These are phyloP conservation scores for Hemicrepidius hirtus DNA, from an alignment of 2,888 invertebrate genomes.

Conservation along the genomic window DNA sequence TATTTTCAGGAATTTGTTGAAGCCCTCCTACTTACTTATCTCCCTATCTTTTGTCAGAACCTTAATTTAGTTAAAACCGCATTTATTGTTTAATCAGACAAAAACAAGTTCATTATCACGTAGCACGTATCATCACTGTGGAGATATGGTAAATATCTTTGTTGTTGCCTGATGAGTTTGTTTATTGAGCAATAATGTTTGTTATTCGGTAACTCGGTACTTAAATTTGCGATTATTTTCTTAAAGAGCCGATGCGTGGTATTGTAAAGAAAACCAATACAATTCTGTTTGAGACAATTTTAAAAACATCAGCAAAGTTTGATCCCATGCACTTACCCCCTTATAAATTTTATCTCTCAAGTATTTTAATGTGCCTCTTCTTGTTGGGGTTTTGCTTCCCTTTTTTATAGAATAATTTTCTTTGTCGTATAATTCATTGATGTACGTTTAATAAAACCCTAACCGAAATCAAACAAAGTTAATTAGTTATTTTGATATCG, in stretches of 20 bases:
- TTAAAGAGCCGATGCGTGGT: neutral
- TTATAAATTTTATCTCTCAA: neutral
- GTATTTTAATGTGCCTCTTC: neutral
- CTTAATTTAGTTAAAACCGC: constrained; percentile 1
- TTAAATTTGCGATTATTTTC: neutral
- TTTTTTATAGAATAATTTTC: too few species aligned
- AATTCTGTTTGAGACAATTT: neutral
- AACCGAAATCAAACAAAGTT: neutral
- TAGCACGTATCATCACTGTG: neutral
- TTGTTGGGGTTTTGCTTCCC: too few species aligned
- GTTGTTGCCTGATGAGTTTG: constrained; percentile 5
- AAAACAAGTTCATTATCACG: constrained; percentile 41
- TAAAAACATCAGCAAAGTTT: neutral
- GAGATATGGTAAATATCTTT: constrained; percentile 8
- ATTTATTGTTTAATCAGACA: constrained; percentile 19
- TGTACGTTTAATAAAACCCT: constrained; percentile 1
- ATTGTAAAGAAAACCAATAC: neutral
- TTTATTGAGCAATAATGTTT: constrained; percentile 6
- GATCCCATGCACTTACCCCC: neutral
- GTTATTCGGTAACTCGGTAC: neutral
- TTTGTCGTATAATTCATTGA: too few species aligned
- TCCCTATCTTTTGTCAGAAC: too few species aligned
- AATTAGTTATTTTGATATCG: constrained; percentile 12
- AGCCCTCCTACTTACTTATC: too few species aligned
- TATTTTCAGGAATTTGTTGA: neutral